phyloP scores from a whole-genome alignment of 2,888 invertebrate species.

The Eledona agricola region DNA sequence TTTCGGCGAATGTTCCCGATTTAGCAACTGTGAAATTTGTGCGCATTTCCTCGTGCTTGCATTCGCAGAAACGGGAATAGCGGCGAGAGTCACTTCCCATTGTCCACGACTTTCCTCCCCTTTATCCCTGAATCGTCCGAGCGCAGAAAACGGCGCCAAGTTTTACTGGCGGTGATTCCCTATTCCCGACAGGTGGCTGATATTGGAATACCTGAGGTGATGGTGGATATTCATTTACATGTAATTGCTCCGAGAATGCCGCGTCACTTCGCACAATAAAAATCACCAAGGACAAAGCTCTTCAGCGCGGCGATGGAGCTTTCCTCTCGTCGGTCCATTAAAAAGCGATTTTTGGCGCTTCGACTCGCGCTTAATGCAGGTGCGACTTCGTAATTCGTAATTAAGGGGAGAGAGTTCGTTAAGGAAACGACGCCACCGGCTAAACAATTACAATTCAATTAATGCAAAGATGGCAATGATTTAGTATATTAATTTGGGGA shows the following conservation, averaged over 20 bases:
- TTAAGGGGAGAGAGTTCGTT: constrained; percentile 44
- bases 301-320: constrained; percentile 22
- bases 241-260: constrained; percentile 52
- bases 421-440: constrained; percentile 46
- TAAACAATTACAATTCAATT: constrained; percentile 52
- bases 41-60: too few relatives aligned
- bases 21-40: too few relatives aligned
- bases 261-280: constrained; percentile 44
- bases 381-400: constrained; percentile 36
- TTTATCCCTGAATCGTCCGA: too few relatives aligned
- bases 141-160: constrained; percentile 23
- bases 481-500: constrained; percentile 40
- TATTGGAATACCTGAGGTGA: constrained; percentile 56
- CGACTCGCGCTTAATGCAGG: constrained; percentile 27
- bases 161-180: constrained; percentile 46
- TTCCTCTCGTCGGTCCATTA: constrained; percentile 14
- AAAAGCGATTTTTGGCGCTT: constrained; percentile 10
- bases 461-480: constrained; percentile 42
- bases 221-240: constrained; percentile 57
- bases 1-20: too few relatives aligned
- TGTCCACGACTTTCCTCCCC: too few relatives aligned
- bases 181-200: constrained; percentile 51
- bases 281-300: constrained; percentile 37
- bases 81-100: too few relatives aligned
- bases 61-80: too few relatives aligned